These are phyloP conservation scores for Synanthedon formicaeformis DNA, from an alignment of 2,888 invertebrate species.

Conservation along the genomic window DNA sequence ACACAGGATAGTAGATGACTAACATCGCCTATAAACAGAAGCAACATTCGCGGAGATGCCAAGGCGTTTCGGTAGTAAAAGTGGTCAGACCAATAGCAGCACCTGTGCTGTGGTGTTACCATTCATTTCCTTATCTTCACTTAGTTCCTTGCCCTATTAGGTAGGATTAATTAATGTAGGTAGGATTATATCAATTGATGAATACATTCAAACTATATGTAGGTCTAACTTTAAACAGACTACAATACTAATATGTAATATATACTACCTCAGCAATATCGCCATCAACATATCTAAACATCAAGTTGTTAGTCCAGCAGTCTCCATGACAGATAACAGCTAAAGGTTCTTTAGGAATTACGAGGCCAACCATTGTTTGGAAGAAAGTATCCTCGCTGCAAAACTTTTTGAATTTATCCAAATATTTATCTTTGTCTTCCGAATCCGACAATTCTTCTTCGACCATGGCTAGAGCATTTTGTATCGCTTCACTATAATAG, in stretches of 20 bases:
- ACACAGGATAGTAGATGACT: no score
- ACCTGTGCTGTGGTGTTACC: no score
- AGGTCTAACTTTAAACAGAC: not conserved
- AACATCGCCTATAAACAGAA: no score
- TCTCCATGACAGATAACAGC: slow-evolving; percentile 81
- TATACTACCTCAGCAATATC: slow-evolving; percentile 63
- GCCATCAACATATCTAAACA: slow-evolving; percentile 71
- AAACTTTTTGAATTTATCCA: slow-evolving; percentile 72
- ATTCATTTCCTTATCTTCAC: no score
- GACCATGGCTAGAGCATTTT: slow-evolving; percentile 76
- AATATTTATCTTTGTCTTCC: slow-evolving; percentile 60
- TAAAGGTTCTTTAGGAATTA: slow-evolving; percentile 72
- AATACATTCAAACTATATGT: no score
- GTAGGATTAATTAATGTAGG: no score
- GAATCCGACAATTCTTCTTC: slow-evolving; percentile 43
- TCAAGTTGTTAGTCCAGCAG: slow-evolving; percentile 81
- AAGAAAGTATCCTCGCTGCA: slow-evolving; percentile 75
- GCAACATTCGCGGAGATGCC: no score
- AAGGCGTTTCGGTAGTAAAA: no score
- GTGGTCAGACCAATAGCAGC: no score
- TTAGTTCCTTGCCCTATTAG: no score
- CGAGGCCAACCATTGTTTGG: slow-evolving; percentile 74
- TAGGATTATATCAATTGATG: no score
- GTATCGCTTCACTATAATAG: slow-evolving; percentile 74
- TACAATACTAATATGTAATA: slow-evolving; percentile 1